Percentiles rank a stretch among this genome's conserved stretches.
Conservation (phyloP, 2,113 vertebrate genomes). For the Barbus barbus region DNA sequence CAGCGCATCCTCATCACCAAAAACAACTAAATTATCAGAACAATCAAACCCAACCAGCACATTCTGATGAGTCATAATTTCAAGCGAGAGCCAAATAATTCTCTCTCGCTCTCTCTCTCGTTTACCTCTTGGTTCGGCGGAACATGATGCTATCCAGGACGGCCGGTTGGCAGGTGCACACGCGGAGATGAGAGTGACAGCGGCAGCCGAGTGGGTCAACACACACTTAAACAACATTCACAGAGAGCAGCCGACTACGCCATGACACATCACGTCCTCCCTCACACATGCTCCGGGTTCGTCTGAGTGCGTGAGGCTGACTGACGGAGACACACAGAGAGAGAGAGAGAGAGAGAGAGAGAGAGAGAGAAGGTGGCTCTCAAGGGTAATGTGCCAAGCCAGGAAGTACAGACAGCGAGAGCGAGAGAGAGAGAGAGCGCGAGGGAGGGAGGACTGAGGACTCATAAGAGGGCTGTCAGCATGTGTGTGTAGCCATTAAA, state of each 20-base stretch:
- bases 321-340: constrained; percentile 50
- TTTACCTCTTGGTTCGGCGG: constrained; percentile 83
- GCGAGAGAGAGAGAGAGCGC: constrained; percentile 31
- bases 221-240: constrained; percentile 53
- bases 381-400: constrained; percentile 21
- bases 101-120: constrained; percentile 20
- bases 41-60: neutral
- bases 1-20: neutral
- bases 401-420: constrained; percentile 13
- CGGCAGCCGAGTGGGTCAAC: constrained; percentile 37
- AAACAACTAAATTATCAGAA: neutral
- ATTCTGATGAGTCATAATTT: constrained; percentile 23
- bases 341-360: constrained; percentile 21
- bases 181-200: constrained; percentile 34
- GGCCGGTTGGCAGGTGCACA: constrained; percentile 50
- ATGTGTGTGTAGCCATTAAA: constrained; percentile 50
- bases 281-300: constrained; percentile 44
- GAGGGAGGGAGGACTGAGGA: constrained; percentile 8
- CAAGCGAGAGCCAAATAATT: neutral
- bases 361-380: neutral
- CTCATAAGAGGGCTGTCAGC: constrained; percentile 36
- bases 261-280: constrained; percentile 62
- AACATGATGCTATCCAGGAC: constrained; percentile 76
- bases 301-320: constrained; percentile 27
- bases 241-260: constrained; percentile 63